These are phyloP conservation scores for Pristionchus arcanus DNA, from an alignment of 2,888 invertebrate genomes.

Conservation along the genomic window DNA sequence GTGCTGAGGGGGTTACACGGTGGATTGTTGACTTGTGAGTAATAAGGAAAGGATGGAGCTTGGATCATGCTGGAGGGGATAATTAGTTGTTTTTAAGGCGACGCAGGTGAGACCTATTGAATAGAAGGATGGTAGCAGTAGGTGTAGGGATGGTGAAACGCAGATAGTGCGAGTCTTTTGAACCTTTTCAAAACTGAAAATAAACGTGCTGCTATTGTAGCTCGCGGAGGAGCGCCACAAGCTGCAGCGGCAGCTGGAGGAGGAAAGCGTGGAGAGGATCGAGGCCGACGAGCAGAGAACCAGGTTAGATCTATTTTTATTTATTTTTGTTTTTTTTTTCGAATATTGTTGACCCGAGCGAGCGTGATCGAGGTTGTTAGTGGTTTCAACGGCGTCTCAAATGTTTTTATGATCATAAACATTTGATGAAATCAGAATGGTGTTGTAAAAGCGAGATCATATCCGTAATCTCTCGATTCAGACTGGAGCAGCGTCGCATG, in stretches of 20 bases:
- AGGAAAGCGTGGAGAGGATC: conserved; percentile 95
- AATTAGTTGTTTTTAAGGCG: too few relatives aligned
- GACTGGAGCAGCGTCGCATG: conserved; percentile 83
- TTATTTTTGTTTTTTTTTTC: not conserved
- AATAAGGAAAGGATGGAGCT: too few relatives aligned
- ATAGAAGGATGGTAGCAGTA: not conserved
- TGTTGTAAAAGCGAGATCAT: too few relatives aligned
- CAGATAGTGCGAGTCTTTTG: not conserved
- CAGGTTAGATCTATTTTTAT: conserved; percentile 37
- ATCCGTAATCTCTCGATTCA: not conserved
- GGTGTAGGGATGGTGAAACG: not conserved
- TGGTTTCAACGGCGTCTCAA: not conserved
- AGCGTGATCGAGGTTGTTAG: too few relatives aligned
- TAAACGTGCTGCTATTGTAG: conserved; percentile 62
- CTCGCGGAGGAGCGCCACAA: conserved; percentile 94
- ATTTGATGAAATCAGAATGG: too few relatives aligned
- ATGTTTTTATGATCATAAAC: not conserved
- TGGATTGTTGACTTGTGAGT: too few relatives aligned
- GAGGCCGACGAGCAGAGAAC: conserved; percentile 89
- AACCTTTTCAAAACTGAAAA: not conserved
- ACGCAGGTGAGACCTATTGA: too few relatives aligned
- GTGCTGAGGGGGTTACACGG: too few relatives aligned
- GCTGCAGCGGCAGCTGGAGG: conserved; percentile 92
- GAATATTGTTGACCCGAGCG: too few relatives aligned
- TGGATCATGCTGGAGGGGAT: too few relatives aligned